These are phyloP conservation scores for Hydrozoanthus tunicans DNA, from an alignment of 64 coral and sea anemone genomes.

Conservation along the genomic window DNA sequence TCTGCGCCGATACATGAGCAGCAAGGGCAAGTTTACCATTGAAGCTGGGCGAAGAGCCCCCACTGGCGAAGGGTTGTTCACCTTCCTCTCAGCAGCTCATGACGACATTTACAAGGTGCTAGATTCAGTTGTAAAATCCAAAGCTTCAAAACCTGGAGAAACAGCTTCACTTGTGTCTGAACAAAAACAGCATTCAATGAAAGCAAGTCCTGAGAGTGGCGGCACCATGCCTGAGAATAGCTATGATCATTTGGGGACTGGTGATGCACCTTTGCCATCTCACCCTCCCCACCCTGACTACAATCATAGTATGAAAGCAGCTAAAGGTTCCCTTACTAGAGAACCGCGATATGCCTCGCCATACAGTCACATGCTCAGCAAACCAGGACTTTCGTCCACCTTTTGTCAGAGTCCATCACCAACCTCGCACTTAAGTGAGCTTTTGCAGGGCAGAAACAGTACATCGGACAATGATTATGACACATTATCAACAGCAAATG, in stretches of 20 bases:
- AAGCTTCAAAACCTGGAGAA: slow-evolving; percentile 49
- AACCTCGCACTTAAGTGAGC: background rate
- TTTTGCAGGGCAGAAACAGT: background rate
- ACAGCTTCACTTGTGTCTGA: slow-evolving; percentile 3
- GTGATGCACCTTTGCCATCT: slow-evolving; percentile 24
- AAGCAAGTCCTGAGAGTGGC: background rate
- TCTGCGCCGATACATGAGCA: slow-evolving; percentile 91
- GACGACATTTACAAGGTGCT: slow-evolving; percentile 93
- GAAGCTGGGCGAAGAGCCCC: slow-evolving; percentile 95
- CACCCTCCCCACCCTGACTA: slow-evolving; percentile 69
- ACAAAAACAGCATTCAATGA: slow-evolving; percentile 19
- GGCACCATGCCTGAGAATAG: background rate
- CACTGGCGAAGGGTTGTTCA: slow-evolving; percentile 89
- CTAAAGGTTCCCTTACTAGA: background rate
- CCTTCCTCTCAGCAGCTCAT: slow-evolving; percentile 79
- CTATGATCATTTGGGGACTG: slow-evolving; percentile 62
- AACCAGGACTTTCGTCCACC: background rate
- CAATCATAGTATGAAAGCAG: slow-evolving; percentile 48
- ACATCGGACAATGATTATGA: slow-evolving; percentile 31
- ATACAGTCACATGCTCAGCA: slow-evolving; percentile 67
- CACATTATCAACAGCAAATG: slow-evolving; percentile 9
- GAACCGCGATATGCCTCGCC: slow-evolving; percentile 80
- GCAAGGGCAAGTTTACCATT: slow-evolving; percentile 80
- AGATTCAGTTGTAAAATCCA: slow-evolving; percentile 85
- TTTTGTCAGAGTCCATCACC: background rate